These are phyloP conservation scores for Xanthorhoe designata DNA, from an alignment of 2,888 invertebrate species.

Conservation along the genomic window DNA sequence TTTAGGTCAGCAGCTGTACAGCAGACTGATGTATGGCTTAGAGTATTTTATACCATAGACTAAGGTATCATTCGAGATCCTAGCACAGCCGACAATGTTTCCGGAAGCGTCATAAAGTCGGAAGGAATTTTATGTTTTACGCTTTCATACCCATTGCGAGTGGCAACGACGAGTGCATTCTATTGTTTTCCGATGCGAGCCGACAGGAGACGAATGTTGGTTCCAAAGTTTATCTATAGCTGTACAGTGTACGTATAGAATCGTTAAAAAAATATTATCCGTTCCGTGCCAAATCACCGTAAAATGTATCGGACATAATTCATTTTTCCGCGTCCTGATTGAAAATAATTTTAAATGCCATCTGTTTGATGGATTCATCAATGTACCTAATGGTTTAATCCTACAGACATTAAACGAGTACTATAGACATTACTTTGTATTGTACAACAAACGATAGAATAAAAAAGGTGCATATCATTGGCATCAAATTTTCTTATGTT, in stretches of 20 bases:
- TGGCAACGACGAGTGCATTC: slow-evolving; percentile 62
- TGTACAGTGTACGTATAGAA: slow-evolving; percentile 25
- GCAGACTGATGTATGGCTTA: not conserved
- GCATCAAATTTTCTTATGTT: slow-evolving; percentile 5
- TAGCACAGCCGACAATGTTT: slow-evolving; percentile 45
- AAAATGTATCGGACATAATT: slow-evolving; percentile 33
- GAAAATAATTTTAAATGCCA: slow-evolving; percentile 41
- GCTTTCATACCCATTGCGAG: slow-evolving; percentile 57
- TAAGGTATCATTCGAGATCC: not conserved
- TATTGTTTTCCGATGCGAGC: slow-evolving; percentile 71
- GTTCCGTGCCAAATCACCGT: slow-evolving; percentile 38
- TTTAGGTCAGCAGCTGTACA: not conserved
- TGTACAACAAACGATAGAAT: not conserved
- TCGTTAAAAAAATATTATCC: slow-evolving; percentile 37
- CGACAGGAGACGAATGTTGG: slow-evolving; percentile 66
- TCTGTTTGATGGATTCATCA: slow-evolving; percentile 33
- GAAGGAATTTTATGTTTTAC: slow-evolving; percentile 58
- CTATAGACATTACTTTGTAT: no score
- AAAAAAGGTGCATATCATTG: slow-evolving; percentile 1
- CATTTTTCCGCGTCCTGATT: slow-evolving; percentile 38
- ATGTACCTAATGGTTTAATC: slow-evolving; percentile 30
- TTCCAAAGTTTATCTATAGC: slow-evolving; percentile 50
- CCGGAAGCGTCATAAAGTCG: slow-evolving; percentile 55
- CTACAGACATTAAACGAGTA: slow-evolving; percentile 12
- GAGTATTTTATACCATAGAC: not conserved